Evolutionary conservation across 2,113 vertebrate genomes (phyloP).

Genomic region (Clarias batrachus): DNA sequence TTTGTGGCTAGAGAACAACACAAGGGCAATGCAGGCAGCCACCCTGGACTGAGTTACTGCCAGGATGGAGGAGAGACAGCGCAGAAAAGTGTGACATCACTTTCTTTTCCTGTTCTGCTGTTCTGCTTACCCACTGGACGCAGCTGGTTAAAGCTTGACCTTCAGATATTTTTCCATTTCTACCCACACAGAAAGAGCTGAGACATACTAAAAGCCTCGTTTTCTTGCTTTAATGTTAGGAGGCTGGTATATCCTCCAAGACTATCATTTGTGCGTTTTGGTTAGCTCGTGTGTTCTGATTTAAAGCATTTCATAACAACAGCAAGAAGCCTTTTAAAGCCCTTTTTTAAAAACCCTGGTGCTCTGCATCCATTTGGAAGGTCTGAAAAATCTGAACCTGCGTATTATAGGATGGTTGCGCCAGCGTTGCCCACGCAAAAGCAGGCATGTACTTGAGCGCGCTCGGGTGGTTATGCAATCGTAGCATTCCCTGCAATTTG

Average conservation of each 20-base stretch:
- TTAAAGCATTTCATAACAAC: neutral
- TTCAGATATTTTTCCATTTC: constrained; percentile 37
- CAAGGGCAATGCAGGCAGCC: constrained; percentile 43
- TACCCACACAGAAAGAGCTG: constrained; percentile 2
- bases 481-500: constrained; percentile 6
- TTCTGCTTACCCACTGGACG: neutral
- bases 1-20: constrained; percentile 61
- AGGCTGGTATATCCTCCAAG: neutral
- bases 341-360: neutral
- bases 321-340: neutral
- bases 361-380: neutral
- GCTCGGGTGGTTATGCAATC: neutral
- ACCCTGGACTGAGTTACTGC: constrained; percentile 27
- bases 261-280: neutral
- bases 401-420: neutral
- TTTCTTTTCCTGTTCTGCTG: neutral
- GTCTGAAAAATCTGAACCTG: constrained; percentile 20
- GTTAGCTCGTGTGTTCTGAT: neutral
- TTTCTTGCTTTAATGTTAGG: neutral
- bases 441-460: neutral
- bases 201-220: constrained; percentile 9
- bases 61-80: neutral
- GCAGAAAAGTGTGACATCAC: neutral
- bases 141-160: constrained; percentile 34
- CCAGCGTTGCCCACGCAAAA: constrained; percentile 6